phyloP scores from a whole-genome alignment of 1,140 invertebrate species.

The Leucophenga varia region DNA sequence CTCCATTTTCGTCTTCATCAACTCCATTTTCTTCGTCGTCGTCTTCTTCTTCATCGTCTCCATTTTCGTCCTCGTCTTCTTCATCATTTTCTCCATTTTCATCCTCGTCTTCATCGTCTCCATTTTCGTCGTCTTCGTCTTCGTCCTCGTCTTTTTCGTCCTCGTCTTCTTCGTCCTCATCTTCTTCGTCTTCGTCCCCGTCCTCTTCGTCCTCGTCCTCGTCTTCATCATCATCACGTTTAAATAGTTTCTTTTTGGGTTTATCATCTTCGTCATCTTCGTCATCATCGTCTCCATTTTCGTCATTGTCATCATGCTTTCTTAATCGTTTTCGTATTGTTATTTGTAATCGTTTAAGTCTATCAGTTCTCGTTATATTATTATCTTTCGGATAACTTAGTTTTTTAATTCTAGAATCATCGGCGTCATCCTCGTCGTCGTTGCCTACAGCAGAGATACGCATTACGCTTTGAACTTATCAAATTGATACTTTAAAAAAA shows the following conservation, averaged over 20 bases:
- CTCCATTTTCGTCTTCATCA: slow-evolving; percentile 6
- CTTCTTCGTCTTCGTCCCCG: slow-evolving; percentile 12
- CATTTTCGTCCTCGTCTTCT: slow-evolving; percentile 34
- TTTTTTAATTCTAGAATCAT: slow-evolving; percentile 58
- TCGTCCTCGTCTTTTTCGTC: slow-evolving; percentile 16
- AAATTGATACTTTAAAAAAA: no score
- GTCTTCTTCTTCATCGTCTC: slow-evolving; percentile 30
- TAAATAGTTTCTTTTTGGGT: background rate
- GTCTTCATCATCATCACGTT: slow-evolving; percentile 14
- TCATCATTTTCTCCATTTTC: slow-evolving; percentile 52
- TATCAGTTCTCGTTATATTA: slow-evolving; percentile 39
- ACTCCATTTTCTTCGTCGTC: slow-evolving; percentile 9
- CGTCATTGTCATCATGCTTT: slow-evolving; percentile 14
- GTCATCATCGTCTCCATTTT: slow-evolving; percentile 52
- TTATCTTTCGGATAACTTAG: slow-evolving; percentile 55
- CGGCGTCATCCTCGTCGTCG: slow-evolving; percentile 58
- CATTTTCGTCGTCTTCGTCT: slow-evolving; percentile 9
- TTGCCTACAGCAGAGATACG: slow-evolving; percentile 37
- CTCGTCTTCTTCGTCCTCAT: slow-evolving; percentile 11
- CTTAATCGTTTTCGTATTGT: slow-evolving; percentile 55
- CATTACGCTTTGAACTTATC: slow-evolving; percentile 38
- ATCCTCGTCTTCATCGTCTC: slow-evolving; percentile 2
- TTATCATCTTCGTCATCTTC: slow-evolving; percentile 58
- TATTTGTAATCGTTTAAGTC: slow-evolving; percentile 37
- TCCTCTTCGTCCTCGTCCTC: slow-evolving; percentile 18